A percentile compares a stretch with the other conserved stretches of the same genome.
Evolutionary conservation across 2,888 invertebrate species (phyloP).

Genomic region (Gymnoscelis rufifasciata): DNA sequence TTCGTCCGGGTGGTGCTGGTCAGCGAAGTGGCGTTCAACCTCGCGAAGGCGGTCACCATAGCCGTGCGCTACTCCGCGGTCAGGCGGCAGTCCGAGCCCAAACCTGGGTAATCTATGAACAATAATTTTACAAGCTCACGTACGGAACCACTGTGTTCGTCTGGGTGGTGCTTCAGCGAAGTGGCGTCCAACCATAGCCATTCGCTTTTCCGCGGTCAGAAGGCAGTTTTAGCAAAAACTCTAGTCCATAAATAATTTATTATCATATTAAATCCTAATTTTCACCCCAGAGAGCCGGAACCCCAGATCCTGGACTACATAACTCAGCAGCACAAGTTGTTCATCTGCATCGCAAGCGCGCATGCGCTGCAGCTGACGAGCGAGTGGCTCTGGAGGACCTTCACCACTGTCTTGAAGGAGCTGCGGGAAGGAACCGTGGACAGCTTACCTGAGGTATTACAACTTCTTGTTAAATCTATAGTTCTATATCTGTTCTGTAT

Average conservation of each 20-base stretch:
- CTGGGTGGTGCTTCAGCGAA: conserved; percentile 89
- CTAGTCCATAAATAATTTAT: conserved; percentile 48
- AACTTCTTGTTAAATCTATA: no score
- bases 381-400: conserved; percentile 87
- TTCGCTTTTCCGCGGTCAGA: conserved; percentile 92
- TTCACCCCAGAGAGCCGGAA: conserved; percentile 82
- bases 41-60: conserved; percentile 91
- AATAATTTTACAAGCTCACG: no score
- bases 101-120: conserved; percentile 79
- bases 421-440: conserved; percentile 87
- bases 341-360: conserved; percentile 89
- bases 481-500: no score
- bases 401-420: conserved; percentile 85
- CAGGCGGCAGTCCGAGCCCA: conserved; percentile 90
- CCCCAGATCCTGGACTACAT: conserved; percentile 93
- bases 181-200: conserved; percentile 87
- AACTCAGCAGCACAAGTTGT: conserved; percentile 95
- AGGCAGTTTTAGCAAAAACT: conserved; percentile 90
- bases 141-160: conserved; percentile 78
- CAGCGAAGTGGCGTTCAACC: conserved; percentile 84
- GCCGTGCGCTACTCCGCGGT: conserved; percentile 94
- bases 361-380: conserved; percentile 87
- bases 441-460: conserved; percentile 89
- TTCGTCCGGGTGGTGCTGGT: conserved; percentile 92
- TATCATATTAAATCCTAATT: no score